A percentile compares a stretch with the other conserved stretches of the same genome.
phyloP scores from a whole-genome alignment of 1,140 invertebrate genomes.

The Plodia interpunctella region DNA sequence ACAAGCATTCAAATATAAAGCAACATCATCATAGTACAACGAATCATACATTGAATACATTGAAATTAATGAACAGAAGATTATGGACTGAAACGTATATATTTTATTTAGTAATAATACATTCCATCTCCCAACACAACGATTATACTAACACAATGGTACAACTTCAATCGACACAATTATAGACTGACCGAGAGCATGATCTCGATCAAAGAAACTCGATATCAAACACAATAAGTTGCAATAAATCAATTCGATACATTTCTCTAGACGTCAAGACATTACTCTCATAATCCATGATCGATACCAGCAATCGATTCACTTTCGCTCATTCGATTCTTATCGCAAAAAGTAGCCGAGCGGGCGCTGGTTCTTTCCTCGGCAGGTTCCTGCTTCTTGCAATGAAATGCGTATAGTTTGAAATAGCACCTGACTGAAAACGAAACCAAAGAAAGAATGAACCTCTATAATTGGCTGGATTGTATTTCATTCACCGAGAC shows the following conservation, averaged over 20 bases:
- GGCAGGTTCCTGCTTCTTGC: slow-evolving; percentile 32
- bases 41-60: no score
- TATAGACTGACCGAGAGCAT: neutral
- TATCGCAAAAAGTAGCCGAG: slow-evolving; percentile 53
- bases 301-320: slow-evolving; percentile 52
- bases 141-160: no score
- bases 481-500: slow-evolving; percentile 60
- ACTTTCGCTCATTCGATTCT: slow-evolving; percentile 61
- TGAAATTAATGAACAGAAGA: no score
- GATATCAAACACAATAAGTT: slow-evolving; percentile 5
- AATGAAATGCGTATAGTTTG: slow-evolving; percentile 28
- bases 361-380: slow-evolving; percentile 37
- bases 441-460: slow-evolving; percentile 18
- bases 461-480: slow-evolving; percentile 30
- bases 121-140: no score
- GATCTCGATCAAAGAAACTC: slow-evolving; percentile 1
- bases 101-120: no score
- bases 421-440: slow-evolving; percentile 19
- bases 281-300: slow-evolving; percentile 35
- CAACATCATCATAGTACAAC: no score
- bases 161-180: neutral
- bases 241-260: slow-evolving; percentile 1
- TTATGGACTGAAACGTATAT: no score
- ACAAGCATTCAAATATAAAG: no score
- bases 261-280: slow-evolving; percentile 8